Evolutionary conservation across 2,113 vertebrate genomes (phyloP), one percentile per base, ranked within the genome.

Genomic region (Irena cyanogastra): DNA sequence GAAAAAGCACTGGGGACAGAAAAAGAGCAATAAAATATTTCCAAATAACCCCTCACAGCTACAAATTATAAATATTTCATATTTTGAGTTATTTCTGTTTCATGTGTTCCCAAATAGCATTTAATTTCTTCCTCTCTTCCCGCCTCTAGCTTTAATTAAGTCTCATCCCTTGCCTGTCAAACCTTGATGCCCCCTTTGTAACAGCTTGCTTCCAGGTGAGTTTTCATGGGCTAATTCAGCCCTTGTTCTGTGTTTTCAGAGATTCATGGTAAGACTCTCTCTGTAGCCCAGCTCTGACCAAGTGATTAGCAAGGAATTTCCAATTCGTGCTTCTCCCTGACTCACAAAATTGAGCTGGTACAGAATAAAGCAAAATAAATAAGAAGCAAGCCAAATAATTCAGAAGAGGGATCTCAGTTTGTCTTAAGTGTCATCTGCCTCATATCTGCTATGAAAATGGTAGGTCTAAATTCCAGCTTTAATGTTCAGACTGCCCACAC

Each of bases 1-100:
- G 70, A 85, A 93, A 95, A 88, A 91, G 6, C 91, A 90, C 76
- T 37, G 26, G 76, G 84, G 60, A 94, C 27, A 83, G 91, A 94
- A 56, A 52, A 89, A 94, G 65, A 92, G 83, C 79, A 90, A 81
- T 89, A 86, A 92, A 68, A 85, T 92, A 94, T 96, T 96, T 86
- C 86, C 86, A 87, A 87, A 81, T 83, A 95, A 93, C 30, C 16
- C 47, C 61, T 90, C 63, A 77, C 42, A 82, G 79, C 72, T 81
- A 84, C 49, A 95, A 84, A 95, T 91, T 93, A 93, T 96, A 94
- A 97, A 96, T 97, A 94, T 87, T 96, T 96, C 50, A 93, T 94
- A 72, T 87, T 89, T 90, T 49, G 64, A 77, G 83, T 87, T 96
- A 91, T 96, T 96, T 94, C 92, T 92, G 59, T 83, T 95, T 94